Base-by-base conservation (phyloP, 2,113 vertebrate genomes). In the Oriolus oriolus region DNA sequence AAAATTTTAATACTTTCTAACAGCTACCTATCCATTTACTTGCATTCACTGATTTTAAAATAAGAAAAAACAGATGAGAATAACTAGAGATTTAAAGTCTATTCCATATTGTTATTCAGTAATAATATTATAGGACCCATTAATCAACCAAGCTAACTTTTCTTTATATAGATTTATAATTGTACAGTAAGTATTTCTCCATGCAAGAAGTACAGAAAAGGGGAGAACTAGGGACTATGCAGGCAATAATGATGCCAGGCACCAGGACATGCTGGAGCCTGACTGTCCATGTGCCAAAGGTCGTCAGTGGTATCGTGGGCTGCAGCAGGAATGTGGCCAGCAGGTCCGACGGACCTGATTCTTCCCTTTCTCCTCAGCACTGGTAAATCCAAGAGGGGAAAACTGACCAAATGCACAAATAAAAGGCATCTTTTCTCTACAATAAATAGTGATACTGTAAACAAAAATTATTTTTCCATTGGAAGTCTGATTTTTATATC, bases 311-410 rank as follows among this genome's bases (percentile, higher is more conserved):
- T 33, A 54, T 11, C 44, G 30, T 44, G n/a, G 33, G 15, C 53
- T 77, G 27, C 30, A 35, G 9, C 11, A 41, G 52, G 15, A 70
- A 20, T 11, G n/a, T 3, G 50, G 52, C 52, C 35, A 83, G 56
- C 20, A 54, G 6, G 16, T 2, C 0, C 0, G 0, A 88, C 6
- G 2, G 5, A 73, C 16, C 5, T 8, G 7, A 49, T 69, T 23
- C 14, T 52, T 56, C 39, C 41, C 35, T 23, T 87, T 30, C 50
- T 52, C 19, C 50, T 77, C 41, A 64, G 57, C 30, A 33, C 6
- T 30, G 21, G 13, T 45, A 59, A 68, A 33, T 13, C 23, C 53
- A 33, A 17, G 61, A 74, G 21, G 16, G 28, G 33, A 5, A 61
- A 91, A 76, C 13, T 28, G 27, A 90, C 23, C 6, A 78, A 71